Percentiles rank a stretch among this genome's conserved stretches.
Evolutionary conservation across 2,797 vertebrate species (phyloP).

Genomic region (Sebastes itinus): DNA sequence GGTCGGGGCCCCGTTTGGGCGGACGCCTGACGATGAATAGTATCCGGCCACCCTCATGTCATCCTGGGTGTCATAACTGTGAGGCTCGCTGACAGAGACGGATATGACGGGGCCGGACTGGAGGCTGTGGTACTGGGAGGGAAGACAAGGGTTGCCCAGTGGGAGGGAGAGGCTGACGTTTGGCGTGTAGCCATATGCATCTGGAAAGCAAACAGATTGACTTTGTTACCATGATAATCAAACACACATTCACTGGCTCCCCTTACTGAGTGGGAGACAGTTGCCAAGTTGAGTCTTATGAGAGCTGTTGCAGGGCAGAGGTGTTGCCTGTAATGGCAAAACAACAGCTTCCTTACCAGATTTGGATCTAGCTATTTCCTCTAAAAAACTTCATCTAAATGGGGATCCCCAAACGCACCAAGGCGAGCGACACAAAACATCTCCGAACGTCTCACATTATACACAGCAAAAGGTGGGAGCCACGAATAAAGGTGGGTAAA

Average conservation of each 20-base stretch:
- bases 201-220: slow-evolving; percentile 79
- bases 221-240: slow-evolving; percentile 57
- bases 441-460: slow-evolving; percentile 27
- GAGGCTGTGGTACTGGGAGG: slow-evolving; percentile 90
- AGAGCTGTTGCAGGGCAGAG: slow-evolving; percentile 37
- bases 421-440: slow-evolving; percentile 13
- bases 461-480: slow-evolving; percentile 54
- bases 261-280: slow-evolving; percentile 1
- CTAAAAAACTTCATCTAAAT: neutral
- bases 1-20: slow-evolving; percentile 88
- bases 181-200: slow-evolving; percentile 90
- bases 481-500: slow-evolving; percentile 58
- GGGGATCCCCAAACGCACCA: neutral
- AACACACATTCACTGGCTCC: slow-evolving; percentile 58
- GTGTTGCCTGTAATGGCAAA: slow-evolving; percentile 48
- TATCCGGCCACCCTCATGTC: slow-evolving; percentile 83
- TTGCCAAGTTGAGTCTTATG: slow-evolving; percentile 42
- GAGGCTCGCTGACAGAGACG: slow-evolving; percentile 83
- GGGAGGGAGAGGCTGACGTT: slow-evolving; percentile 87
- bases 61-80: slow-evolving; percentile 82
- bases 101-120: slow-evolving; percentile 88
- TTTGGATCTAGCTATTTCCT: slow-evolving; percentile 5
- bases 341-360: slow-evolving; percentile 34
- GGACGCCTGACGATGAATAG: slow-evolving; percentile 81
- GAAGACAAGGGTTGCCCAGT: slow-evolving; percentile 86